A percentile compares a stretch with the other conserved stretches of the same genome.
phyloP scores from a whole-genome alignment of 2,113 vertebrate genomes.

The Electrona antarctica region DNA sequence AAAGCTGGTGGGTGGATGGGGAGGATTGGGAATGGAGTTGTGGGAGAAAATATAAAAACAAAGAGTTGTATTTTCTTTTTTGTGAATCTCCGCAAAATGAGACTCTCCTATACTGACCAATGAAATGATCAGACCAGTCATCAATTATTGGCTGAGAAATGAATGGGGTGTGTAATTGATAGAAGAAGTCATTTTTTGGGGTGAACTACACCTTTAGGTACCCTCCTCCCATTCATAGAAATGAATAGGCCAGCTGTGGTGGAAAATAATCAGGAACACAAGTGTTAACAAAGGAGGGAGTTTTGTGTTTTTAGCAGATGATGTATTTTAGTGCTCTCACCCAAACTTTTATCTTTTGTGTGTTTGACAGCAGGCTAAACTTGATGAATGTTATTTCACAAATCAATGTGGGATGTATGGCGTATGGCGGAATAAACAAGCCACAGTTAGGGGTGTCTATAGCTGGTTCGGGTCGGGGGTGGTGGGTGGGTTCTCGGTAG shows the following conservation, averaged over 20 bases:
- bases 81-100: too few species aligned
- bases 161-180: too few species aligned
- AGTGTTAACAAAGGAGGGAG: background rate
- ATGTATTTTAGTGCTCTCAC: slow-evolving; percentile 18
- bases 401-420: slow-evolving; percentile 27
- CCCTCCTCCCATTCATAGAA: slow-evolving; percentile 34
- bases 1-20: too few species aligned
- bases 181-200: too few species aligned
- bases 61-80: too few species aligned
- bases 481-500: slow-evolving; percentile 25
- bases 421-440: slow-evolving; percentile 51
- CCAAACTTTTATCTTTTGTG: slow-evolving; percentile 19
- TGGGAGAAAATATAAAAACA: too few species aligned
- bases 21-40: too few species aligned
- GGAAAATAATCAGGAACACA: background rate
- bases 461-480: slow-evolving; percentile 41
- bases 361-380: background rate
- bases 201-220: too few species aligned
- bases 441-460: slow-evolving; percentile 51
- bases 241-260: slow-evolving; percentile 5
- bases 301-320: background rate
- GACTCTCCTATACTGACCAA: too few species aligned
- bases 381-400: slow-evolving; percentile 21
- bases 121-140: too few species aligned
- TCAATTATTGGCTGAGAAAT: too few species aligned